Conservation (phyloP, 2,888 invertebrate species). For the Mesorhabditis sp. region DNA sequence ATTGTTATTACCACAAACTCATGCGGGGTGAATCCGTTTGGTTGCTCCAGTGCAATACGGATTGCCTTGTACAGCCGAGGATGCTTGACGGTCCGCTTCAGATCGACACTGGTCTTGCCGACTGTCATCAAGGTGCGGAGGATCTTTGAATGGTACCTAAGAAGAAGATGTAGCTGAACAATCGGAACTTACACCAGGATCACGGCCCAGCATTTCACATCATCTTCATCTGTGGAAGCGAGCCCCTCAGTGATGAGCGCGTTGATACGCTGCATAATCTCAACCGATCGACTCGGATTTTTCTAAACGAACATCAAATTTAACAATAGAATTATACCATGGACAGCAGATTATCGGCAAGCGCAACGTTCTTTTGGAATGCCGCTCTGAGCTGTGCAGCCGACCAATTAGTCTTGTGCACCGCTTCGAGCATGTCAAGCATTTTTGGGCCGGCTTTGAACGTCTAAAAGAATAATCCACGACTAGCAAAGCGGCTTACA, state of each 20-base stretch:
- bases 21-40: not conserved
- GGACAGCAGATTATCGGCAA: no score
- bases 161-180: not conserved
- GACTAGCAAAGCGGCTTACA: no score
- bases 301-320: conserved; percentile 1
- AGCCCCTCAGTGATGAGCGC: not conserved
- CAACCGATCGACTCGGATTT: not conserved
- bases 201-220: not conserved
- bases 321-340: not conserved
- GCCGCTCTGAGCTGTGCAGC: not conserved
- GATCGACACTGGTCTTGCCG: not conserved
- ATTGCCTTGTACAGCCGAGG: not conserved
- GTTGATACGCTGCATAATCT: not conserved
- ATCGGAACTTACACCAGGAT: not conserved
- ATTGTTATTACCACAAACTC: not conserved
- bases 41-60: not conserved
- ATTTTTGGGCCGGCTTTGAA: conserved; percentile 2
- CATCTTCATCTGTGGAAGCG: not conserved
- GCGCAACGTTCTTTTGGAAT: no score
- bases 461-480: not conserved
- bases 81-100: not conserved
- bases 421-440: not conserved
- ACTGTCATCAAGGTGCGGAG: conserved; percentile 4
- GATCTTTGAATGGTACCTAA: not conserved
- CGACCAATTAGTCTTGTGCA: not conserved